A percentile compares a stretch with the other conserved stretches of the same genome.
Evolutionary conservation across 2,113 vertebrate genomes (phyloP).

Genomic region (Ptilonorhynchus violaceus): DNA sequence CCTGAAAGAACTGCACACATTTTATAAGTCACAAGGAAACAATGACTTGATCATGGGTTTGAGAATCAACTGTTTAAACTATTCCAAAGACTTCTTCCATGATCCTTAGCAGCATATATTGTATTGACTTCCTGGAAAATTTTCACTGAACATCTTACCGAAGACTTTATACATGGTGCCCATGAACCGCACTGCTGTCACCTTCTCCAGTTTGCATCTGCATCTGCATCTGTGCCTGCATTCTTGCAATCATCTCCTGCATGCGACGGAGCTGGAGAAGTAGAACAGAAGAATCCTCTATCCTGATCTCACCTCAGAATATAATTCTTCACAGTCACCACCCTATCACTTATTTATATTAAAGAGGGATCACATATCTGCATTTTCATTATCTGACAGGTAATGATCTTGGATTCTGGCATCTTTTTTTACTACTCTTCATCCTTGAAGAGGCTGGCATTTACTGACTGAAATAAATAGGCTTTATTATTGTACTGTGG

Average conservation of each 20-base stretch:
- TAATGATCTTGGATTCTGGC: background rate
- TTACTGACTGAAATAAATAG: background rate
- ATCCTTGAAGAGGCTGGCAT: background rate
- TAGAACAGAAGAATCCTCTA: background rate
- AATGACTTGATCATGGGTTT: background rate
- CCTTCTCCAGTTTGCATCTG: slow-evolving; percentile 83
- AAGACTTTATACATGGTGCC: slow-evolving; percentile 64
- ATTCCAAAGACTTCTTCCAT: background rate
- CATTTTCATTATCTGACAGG: background rate
- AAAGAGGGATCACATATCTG: background rate
- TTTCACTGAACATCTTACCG: slow-evolving; percentile 21
- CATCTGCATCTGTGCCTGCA: slow-evolving; percentile 97
- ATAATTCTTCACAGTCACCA: background rate
- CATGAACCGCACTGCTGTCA: slow-evolving; percentile 51
- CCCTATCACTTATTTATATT: background rate
- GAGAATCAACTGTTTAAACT: background rate
- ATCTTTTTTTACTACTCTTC: background rate
- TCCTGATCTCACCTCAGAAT: background rate
- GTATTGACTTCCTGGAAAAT: background rate
- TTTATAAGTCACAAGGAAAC: background rate
- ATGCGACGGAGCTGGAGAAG: slow-evolving; percentile 87
- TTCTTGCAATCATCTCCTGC: slow-evolving; percentile 97
- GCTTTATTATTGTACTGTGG: background rate
- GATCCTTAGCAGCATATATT: background rate
- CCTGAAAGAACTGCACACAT: background rate